phyloP scores from a whole-genome alignment of 1,140 invertebrate species.

The Eubasilissa regina region DNA sequence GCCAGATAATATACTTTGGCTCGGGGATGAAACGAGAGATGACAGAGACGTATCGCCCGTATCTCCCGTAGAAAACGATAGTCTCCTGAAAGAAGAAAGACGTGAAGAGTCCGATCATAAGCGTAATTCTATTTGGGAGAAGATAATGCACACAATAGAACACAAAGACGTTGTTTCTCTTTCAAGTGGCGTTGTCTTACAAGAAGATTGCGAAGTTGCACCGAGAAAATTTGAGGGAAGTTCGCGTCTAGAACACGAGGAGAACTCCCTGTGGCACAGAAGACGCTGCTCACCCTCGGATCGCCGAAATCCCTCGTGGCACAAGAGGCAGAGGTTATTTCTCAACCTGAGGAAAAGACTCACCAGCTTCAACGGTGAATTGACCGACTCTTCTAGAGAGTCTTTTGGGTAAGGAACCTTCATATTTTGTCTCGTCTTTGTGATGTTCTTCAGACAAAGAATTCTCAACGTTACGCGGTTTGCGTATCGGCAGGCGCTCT shows the following conservation, averaged over 20 bases:
- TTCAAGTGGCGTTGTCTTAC: background rate
- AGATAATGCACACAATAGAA: background rate
- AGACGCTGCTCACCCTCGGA: background rate
- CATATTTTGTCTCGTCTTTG: background rate
- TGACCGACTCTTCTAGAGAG: background rate
- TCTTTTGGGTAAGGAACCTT: constrained; percentile 1
- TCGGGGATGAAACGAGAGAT: too few species aligned
- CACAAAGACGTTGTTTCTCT: background rate
- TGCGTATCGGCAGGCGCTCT: too few species aligned
- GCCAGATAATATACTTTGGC: too few species aligned
- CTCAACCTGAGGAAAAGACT: constrained; percentile 20
- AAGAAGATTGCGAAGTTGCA: background rate
- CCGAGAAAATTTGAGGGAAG: background rate
- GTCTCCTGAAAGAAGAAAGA: too few species aligned
- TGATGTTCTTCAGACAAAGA: background rate
- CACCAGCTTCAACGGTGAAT: background rate
- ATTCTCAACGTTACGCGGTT: too few species aligned
- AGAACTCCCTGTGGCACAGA: constrained; percentile 19
- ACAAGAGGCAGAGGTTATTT: constrained; percentile 26
- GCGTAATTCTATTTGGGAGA: background rate
- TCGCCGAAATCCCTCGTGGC: background rate
- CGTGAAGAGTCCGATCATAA: too few species aligned
- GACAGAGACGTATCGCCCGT: too few species aligned
- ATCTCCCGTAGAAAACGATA: too few species aligned
- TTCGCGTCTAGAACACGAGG: background rate